Evolutionary conservation across 2,113 vertebrate genomes (phyloP), one percentile per base, ranked within the genome.

Genomic region (Catharus fuscescens): DNA sequence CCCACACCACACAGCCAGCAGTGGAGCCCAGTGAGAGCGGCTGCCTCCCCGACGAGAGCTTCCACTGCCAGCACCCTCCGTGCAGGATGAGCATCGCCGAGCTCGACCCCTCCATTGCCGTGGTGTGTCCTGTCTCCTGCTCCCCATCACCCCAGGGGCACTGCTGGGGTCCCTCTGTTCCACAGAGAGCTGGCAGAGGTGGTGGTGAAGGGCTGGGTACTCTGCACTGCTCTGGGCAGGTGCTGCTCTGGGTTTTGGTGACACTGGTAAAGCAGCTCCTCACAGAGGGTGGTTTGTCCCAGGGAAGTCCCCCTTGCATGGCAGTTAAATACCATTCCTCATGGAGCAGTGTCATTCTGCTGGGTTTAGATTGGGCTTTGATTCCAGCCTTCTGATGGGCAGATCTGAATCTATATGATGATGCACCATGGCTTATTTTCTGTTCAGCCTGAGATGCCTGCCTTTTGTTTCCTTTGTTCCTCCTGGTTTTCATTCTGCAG

Each of bases 21-120:
- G 98, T 99, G 97, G 99, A 99, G 89, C 97, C 98, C 3, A 72
- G 71, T 0, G 98, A 98, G 50, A 94, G 98, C 14, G 66, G 98
- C 86, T 96, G 97, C 57, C 96, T 99, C 67, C 98, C 98, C 0
- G 99, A 99, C 1, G 99, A 99, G 44, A 99, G 98, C 66, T 99
- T 99, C 97, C 99, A 99, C 90, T 99, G 99, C 97, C 99, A 99
- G 97, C 99, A 99, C 97, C 99, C 99, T 2, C 99, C 99, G 2
- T 99, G 99, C 95, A 98, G 99, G 90, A 99, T 99, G 99, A 98
- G 98, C 97, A 99, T 99, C 34, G 98, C 98, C 4, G 99, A 99
- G 92, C 98, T 99, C 14, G 99, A 99, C 97, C 99, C 99, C 1
- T 99, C 99, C 97, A 99, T 99, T 2, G 99, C 99, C 1, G 99